These are phyloP conservation scores for Urocynchramus pylzowi DNA, from an alignment of 2,113 vertebrate genomes.

Conservation along the genomic window DNA sequence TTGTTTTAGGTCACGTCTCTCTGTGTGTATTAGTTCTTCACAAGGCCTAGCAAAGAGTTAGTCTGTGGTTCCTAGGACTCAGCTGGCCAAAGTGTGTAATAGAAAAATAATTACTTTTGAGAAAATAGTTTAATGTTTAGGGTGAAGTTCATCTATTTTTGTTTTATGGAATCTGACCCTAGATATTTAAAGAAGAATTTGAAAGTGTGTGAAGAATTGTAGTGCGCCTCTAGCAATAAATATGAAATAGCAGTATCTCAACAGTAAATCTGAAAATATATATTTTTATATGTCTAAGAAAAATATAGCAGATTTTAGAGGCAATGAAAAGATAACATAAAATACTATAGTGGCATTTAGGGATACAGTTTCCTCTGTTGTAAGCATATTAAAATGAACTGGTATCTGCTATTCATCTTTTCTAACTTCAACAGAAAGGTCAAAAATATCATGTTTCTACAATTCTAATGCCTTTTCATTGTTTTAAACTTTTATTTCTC, in stretches of 20 bases:
- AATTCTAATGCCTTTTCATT: not conserved
- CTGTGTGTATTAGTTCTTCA: not conserved
- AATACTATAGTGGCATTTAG: not conserved
- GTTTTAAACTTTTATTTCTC: not conserved
- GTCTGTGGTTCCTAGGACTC: not conserved
- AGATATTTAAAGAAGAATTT: not conserved
- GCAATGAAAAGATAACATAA: not conserved
- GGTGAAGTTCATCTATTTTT: not conserved
- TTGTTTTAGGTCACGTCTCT: not conserved
- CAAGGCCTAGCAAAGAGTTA: not conserved
- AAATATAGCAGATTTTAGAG: not conserved
- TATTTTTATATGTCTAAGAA: not conserved
- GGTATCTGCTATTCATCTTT: not conserved
- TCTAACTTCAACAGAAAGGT: not conserved
- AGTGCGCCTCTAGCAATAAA: not conserved
- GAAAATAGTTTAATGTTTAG: not conserved
- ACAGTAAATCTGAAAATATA: not conserved
- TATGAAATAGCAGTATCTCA: not conserved
- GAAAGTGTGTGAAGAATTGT: not conserved
- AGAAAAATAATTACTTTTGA: not conserved
- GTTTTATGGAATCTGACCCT: not conserved
- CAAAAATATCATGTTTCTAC: not conserved
- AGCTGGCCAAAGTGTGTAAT: not conserved
- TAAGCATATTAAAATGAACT: not conserved
- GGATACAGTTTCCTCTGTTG: not conserved